Conservation (phyloP, 2,888 invertebrate species). For the Macrosiphum euphorbiae region DNA sequence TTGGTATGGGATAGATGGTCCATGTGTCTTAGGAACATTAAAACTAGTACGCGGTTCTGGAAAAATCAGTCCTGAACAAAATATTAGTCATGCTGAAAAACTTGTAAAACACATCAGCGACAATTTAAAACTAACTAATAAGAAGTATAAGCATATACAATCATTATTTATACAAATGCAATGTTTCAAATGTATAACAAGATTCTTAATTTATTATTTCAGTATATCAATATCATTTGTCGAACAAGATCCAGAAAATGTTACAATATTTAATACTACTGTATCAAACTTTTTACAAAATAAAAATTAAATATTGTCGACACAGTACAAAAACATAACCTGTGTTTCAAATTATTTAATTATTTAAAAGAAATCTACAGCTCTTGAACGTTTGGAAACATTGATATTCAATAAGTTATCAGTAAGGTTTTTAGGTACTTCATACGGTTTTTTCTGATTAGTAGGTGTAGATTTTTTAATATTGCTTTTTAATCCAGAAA, state of each 20-base stretch:
- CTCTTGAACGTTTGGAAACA: constrained; percentile 80
- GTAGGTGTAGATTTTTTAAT: constrained; percentile 59
- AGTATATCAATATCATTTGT: constrained; percentile 61
- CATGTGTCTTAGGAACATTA: constrained; percentile 48
- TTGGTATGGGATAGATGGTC: constrained; percentile 52
- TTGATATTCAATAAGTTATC: constrained; percentile 88
- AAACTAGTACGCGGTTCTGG: constrained; percentile 43
- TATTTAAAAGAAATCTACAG: constrained; percentile 83
- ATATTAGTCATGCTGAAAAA: constrained; percentile 42
- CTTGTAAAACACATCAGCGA: constrained; percentile 42
- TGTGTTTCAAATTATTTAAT: constrained; percentile 68
- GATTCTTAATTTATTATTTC: constrained; percentile 40
- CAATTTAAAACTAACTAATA: constrained; percentile 29
- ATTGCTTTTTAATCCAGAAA: constrained; percentile 66
- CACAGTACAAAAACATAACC: neutral
- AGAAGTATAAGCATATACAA: constrained; percentile 28
- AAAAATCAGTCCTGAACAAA: constrained; percentile 44
- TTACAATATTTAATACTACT: constrained; percentile 56
- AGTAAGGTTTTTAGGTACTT: constrained; percentile 74
- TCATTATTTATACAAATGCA: neutral
- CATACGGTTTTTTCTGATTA: constrained; percentile 53
- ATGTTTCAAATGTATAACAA: neutral
- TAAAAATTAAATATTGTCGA: constrained; percentile 28
- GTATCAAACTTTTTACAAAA: constrained; percentile 58
- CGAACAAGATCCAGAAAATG: constrained; percentile 48